Conservation (phyloP, 2,888 invertebrate species). For the Sicus ferrugineus region DNA sequence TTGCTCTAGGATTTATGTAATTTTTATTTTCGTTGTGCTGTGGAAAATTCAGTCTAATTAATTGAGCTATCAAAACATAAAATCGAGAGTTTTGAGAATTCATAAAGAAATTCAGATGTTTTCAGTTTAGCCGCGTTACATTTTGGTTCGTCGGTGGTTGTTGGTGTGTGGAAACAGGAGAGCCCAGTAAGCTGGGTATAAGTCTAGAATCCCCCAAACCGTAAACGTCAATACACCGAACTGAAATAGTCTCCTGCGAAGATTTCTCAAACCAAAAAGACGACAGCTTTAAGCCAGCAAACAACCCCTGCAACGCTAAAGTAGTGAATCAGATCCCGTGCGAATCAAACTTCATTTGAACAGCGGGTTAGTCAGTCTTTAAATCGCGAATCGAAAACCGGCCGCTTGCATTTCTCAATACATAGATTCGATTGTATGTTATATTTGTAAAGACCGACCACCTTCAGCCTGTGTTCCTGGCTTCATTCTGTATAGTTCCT, state of each 20-base stretch:
- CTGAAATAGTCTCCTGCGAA: constrained; percentile 43
- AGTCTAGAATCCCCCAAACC: constrained; percentile 13
- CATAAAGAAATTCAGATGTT: too few species aligned
- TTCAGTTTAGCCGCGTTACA: neutral
- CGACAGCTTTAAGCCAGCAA: constrained; percentile 35
- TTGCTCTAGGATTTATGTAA: too few species aligned
- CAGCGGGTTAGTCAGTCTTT: too few species aligned
- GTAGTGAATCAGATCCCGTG: constrained; percentile 4
- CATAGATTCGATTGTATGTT: too few species aligned
- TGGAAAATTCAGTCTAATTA: too few species aligned
- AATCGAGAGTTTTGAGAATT: neutral
- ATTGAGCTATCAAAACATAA: neutral
- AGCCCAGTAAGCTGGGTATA: neutral
- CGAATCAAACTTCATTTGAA: too few species aligned
- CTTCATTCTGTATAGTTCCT: too few species aligned
- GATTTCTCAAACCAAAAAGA: constrained; percentile 40
- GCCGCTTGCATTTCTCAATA: too few species aligned
- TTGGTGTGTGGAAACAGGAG: constrained; percentile 13
- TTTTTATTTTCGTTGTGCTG: too few species aligned
- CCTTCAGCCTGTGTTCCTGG: too few species aligned
- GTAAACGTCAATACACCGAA: neutral
- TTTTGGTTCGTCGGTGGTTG: constrained; percentile 27
- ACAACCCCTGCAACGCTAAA: constrained; percentile 43
- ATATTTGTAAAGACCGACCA: too few species aligned
- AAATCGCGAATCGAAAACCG: too few species aligned